Conservation (phyloP, 64 coral and sea anemone genomes). For the Montipora capricornis region DNA sequence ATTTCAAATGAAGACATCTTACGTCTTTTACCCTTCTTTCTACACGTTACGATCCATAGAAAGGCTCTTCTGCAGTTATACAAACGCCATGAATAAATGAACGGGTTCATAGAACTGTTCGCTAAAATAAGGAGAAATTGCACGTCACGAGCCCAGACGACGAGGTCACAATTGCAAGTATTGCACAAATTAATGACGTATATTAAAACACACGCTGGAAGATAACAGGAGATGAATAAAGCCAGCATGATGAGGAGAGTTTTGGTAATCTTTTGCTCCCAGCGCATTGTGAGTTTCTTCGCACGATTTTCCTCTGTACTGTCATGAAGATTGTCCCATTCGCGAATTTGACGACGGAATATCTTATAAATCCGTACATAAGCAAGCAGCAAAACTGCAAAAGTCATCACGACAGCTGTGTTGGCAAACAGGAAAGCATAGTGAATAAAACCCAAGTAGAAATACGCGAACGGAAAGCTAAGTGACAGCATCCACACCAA, state of each 20-base stretch:
- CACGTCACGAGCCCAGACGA: constrained; percentile 82
- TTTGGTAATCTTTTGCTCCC: constrained; percentile 90
- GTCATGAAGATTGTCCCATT: constrained; percentile 82
- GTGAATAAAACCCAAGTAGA: constrained; percentile 80
- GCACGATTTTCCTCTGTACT: constrained; percentile 70
- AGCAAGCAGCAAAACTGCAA: constrained; percentile 75
- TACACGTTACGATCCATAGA: constrained; percentile 75
- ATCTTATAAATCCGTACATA: constrained; percentile 89
- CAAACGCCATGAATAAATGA: constrained; percentile 89
- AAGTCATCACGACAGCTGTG: constrained; percentile 85
- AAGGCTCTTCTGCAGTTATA: constrained; percentile 73
- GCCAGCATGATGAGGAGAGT: constrained; percentile 90
- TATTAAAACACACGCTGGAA: constrained; percentile 78
- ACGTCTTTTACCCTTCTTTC: constrained; percentile 67
- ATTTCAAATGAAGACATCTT: constrained; percentile 53
- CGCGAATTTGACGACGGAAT: constrained; percentile 80
- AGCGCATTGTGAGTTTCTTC: constrained; percentile 70
- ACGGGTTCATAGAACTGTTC: constrained; percentile 89
- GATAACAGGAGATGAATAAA: constrained; percentile 78
- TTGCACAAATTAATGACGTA: constrained; percentile 88
- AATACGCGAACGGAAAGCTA: constrained; percentile 83
- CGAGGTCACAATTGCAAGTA: constrained; percentile 72
- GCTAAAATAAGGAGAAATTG: constrained; percentile 86
- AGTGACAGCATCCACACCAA: constrained; percentile 78
- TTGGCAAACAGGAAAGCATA: constrained; percentile 92